Conservation (phyloP, 2,113 vertebrate species). For the Copsychus sechellarum region DNA sequence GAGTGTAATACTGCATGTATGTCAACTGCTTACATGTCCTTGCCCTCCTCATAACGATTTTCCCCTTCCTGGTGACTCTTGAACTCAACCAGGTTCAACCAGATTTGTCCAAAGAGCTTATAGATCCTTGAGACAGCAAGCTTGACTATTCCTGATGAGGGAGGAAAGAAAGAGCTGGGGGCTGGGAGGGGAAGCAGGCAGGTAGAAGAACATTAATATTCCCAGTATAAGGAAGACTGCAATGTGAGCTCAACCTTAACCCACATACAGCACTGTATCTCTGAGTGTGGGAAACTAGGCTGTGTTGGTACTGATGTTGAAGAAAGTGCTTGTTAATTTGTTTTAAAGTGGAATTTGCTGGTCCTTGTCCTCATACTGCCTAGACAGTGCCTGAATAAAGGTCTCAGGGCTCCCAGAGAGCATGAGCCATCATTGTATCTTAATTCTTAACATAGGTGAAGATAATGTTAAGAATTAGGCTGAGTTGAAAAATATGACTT, state of each 20-base stretch:
- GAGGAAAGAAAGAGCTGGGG: fast-evolving
- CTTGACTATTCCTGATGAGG: background rate
- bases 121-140: background rate
- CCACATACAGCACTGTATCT: background rate
- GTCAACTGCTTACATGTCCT: background rate
- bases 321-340: background rate
- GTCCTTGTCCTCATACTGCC: background rate
- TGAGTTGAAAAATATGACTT: background rate
- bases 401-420: background rate
- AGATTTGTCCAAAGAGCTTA: background rate
- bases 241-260: background rate
- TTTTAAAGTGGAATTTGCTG: background rate
- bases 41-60: background rate
- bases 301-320: background rate
- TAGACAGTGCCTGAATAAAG: background rate
- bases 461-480: background rate
- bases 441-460: background rate
- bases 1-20: background rate
- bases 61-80: background rate
- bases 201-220: background rate
- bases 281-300: background rate
- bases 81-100: background rate
- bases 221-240: background rate
- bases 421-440: fast-evolving
- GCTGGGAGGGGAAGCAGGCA: background rate